Conservation (phyloP, 2,888 invertebrate genomes). For the Torymus texanus region DNA sequence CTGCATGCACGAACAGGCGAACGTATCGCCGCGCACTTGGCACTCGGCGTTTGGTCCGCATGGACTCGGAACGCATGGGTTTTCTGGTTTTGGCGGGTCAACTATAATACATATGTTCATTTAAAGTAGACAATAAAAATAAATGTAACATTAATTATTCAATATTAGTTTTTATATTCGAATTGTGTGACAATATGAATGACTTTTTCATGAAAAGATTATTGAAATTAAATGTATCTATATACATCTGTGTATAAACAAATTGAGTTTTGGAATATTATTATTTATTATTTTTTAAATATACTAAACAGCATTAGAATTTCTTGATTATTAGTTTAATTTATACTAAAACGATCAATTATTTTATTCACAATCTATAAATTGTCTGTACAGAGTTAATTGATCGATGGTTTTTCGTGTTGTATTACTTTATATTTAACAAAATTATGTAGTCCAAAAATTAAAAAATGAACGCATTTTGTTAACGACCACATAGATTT, state of each 20-base stretch:
- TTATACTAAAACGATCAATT: slow-evolving; percentile 32
- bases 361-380: slow-evolving; percentile 35
- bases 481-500: slow-evolving; percentile 34
- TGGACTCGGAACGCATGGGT: slow-evolving; percentile 78
- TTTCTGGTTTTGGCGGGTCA: slow-evolving; percentile 59
- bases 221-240: background rate
- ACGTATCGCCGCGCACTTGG: slow-evolving; percentile 76
- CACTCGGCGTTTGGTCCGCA: slow-evolving; percentile 79
- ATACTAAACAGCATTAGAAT: background rate
- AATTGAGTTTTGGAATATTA: background rate
- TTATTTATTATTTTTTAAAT: slow-evolving; percentile 24
- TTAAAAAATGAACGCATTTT: slow-evolving; percentile 21
- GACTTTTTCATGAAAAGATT: background rate
- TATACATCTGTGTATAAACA: no score
- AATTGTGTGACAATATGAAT: background rate
- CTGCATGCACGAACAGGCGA: slow-evolving; percentile 78
- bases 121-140: background rate
- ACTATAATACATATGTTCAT: slow-evolving; percentile 59
- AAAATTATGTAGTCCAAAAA: slow-evolving; percentile 23
- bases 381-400: slow-evolving; percentile 31
- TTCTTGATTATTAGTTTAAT: slow-evolving; percentile 29
- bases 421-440: slow-evolving; percentile 12
- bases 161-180: no score
- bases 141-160: no score
- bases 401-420: slow-evolving; percentile 16